Base-by-base conservation (phyloP, 2,888 invertebrate species). In the Palloptera scutellata region DNA sequence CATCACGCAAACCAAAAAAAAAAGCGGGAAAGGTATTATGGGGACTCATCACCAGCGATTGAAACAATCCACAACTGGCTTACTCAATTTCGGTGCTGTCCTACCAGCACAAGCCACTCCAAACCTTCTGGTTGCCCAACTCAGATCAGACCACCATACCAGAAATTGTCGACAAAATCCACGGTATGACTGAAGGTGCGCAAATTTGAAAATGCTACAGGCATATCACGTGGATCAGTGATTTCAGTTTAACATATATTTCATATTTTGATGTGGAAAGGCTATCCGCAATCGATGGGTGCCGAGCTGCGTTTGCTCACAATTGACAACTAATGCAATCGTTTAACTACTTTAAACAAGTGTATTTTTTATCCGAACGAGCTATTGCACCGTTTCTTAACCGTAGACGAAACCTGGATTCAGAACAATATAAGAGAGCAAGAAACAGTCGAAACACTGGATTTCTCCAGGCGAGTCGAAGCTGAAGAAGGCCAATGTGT, bases 201-300 rank as follows among this genome's bases (percentile, higher is more conserved):
- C 45, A 12, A 43, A 43, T 12, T 43, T 43, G 10, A 12, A 43
- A 12, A 43, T 11, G 48, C 48, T 48, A 48, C 48, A 48, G 30
- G 2, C 6, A 4, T 30, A 30, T 30, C 30, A 30, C 30, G 6
- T 30, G 30, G 30, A 30, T 30, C 30, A 30, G 30, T 30, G 30
- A 30, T 30, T 30, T 30, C 30, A 30, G 30, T 4, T 30, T 30
- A 4, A 6, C 30, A 30, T 48, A 48, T 5, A n/a, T n/a, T n/a
- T n/a, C n/a, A 48, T n/a, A 48, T 48, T 48, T 48, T 1, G 13
- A 15, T 48, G 8, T 48, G 48, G 3, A 12, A 48, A 48, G 6
- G 48, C 15, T 48, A 48, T 48, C 48, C 48, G 48, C 13, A 48
- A 48, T n/a, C n/a, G 15, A 48, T 48, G 48, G 48, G 48, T 48